phyloP scores from a whole-genome alignment of 2,113 vertebrate genomes.

The Menura novaehollandiae region DNA sequence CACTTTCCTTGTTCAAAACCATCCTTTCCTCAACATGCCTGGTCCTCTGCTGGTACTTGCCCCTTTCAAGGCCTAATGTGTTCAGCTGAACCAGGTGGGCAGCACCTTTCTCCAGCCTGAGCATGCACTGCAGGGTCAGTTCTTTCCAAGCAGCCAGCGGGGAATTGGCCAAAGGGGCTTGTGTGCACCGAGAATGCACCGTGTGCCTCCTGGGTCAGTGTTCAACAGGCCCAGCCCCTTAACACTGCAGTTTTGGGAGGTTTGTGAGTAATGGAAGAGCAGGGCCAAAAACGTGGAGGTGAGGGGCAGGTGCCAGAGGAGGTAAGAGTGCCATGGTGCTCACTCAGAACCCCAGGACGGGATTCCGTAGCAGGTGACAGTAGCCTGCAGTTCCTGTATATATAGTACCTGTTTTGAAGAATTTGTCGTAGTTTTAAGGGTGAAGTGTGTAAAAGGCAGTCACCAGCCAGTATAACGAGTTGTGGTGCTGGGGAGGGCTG shows the following conservation, averaged over 20 bases:
- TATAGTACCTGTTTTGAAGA: background rate
- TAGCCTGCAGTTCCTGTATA: background rate
- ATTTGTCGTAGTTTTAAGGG: background rate
- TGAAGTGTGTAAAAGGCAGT: background rate
- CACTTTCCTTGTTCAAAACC: background rate
- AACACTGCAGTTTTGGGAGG: background rate
- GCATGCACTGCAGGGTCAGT: fast-evolving
- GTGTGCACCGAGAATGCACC: fast-evolving
- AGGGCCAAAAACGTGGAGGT: background rate
- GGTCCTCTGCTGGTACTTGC: background rate
- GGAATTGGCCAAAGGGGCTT: background rate
- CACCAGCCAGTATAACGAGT: background rate
- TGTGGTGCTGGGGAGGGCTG: background rate
- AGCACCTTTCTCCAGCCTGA: background rate
- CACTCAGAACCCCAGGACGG: background rate
- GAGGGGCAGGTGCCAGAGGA: background rate
- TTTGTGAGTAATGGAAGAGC: background rate
- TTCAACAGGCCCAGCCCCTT: background rate
- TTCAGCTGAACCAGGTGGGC: background rate
- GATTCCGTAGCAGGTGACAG: background rate
- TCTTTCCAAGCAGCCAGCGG: background rate
- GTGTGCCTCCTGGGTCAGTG: background rate
- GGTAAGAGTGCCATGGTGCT: fast-evolving
- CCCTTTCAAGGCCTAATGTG: background rate
- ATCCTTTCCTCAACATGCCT: fast-evolving